Evolutionary conservation across 2,113 vertebrate species (phyloP).

Genomic region (Salvelinus namaycush): DNA sequence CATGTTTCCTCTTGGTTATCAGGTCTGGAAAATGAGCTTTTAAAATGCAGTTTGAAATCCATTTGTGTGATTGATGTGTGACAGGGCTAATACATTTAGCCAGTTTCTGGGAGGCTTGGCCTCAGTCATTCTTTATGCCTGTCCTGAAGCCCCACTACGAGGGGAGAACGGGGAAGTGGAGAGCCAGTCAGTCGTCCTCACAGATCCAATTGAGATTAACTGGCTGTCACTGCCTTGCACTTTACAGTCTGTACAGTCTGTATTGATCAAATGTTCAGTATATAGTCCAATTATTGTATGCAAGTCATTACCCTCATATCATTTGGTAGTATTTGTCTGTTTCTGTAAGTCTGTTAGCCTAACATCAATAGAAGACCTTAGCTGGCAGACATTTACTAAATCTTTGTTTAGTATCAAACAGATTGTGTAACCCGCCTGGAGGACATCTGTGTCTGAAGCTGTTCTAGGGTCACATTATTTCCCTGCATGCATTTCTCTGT

Average conservation of each 20-base stretch:
- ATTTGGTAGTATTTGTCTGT: not conserved
- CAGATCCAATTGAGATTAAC: constrained; percentile 61
- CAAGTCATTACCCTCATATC: not conserved
- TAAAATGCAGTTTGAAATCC: constrained; percentile 84
- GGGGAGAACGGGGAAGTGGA: constrained; percentile 66
- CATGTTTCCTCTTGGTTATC: constrained; percentile 76
- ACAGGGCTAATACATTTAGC: constrained; percentile 78
- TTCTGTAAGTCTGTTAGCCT: not conserved
- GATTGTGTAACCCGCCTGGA: not conserved
- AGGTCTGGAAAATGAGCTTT: constrained; percentile 81
- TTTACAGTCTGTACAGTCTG: not conserved
- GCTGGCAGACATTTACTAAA: not conserved
- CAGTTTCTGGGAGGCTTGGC: constrained; percentile 68
- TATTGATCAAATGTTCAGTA: not conserved
- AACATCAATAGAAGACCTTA: not conserved
- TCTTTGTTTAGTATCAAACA: not conserved
- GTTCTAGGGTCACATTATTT: not conserved
- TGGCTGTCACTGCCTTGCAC: constrained; percentile 47
- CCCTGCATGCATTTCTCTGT: not conserved
- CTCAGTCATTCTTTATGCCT: constrained; percentile 73
- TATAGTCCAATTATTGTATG: not conserved
- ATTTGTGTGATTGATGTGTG: constrained; percentile 81
- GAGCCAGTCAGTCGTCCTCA: constrained; percentile 61
- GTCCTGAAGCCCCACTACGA: constrained; percentile 70
- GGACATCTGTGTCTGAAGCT: not conserved